Conservation (phyloP, 23 tunicate species). For the Trididemnum clinides region DNA sequence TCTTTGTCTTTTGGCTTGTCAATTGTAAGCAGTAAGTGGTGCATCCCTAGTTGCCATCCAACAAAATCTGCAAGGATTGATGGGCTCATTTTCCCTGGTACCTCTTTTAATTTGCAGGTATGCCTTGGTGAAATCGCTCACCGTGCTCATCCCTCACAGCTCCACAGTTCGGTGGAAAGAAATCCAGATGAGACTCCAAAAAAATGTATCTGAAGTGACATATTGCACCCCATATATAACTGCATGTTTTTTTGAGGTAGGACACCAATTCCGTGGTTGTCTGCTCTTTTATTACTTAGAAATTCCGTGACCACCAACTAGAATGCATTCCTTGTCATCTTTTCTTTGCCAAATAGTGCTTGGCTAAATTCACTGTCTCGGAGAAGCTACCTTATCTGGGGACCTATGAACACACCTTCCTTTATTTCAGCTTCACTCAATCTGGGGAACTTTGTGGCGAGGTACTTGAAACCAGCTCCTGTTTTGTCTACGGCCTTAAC, state of each 20-base stretch:
- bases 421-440: slow-evolving; percentile 29
- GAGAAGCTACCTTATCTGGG: slow-evolving; percentile 46
- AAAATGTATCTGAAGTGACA: too few species aligned
- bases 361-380: slow-evolving; percentile 27
- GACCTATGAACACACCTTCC: slow-evolving; percentile 48
- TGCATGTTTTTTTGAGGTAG: slow-evolving; percentile 38
- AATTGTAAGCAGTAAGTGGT: too few species aligned
- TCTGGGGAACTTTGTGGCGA: slow-evolving; percentile 16
- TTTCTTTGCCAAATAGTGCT: slow-evolving; percentile 13
- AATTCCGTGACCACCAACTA: slow-evolving; percentile 29
- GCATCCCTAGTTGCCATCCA: too few species aligned
- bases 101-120: too few species aligned
- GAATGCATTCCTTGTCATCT: slow-evolving; percentile 41
- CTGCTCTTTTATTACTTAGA: neutral
- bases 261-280: slow-evolving; percentile 25
- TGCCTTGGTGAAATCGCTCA: too few species aligned
- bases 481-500: slow-evolving; percentile 42
- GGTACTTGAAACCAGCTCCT: slow-evolving; percentile 43
- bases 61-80: too few species aligned
- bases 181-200: too few species aligned
- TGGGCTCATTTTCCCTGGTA: too few species aligned
- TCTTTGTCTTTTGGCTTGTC: too few species aligned
- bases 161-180: too few species aligned
- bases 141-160: too few species aligned
- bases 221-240: too few species aligned